Conservation (phyloP, 2,888 invertebrate genomes). For the Pristionchus entomophagus region DNA sequence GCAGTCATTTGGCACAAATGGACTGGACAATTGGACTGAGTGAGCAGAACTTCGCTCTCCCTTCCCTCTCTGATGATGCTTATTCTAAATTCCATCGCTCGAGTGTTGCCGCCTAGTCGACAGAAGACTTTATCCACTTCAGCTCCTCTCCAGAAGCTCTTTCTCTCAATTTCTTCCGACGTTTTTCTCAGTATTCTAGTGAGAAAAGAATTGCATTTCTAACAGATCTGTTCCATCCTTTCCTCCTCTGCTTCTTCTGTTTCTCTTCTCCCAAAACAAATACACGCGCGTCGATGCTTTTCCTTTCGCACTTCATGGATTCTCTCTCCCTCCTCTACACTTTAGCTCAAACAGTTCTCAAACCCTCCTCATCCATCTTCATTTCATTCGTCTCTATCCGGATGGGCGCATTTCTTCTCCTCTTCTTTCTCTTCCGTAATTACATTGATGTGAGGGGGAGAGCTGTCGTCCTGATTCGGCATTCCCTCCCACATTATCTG, state of each 20-base stretch:
- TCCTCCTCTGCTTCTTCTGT: not conserved
- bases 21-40: too few species aligned
- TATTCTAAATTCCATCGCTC: constrained; percentile 28
- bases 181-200: not conserved
- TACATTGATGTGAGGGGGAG: constrained; percentile 25
- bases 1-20: too few species aligned
- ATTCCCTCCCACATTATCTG: constrained; percentile 18
- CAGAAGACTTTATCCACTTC: constrained; percentile 28
- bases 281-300: constrained; percentile 21
- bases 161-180: not conserved
- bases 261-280: constrained; percentile 31
- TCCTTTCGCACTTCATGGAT: not conserved
- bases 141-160: not conserved
- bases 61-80: constrained; percentile 24
- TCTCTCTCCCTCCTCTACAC: not conserved
- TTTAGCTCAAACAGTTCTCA: constrained; percentile 27
- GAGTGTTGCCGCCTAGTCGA: constrained; percentile 37
- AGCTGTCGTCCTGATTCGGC: constrained; percentile 1
- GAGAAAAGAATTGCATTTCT: not conserved
- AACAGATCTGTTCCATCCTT: not conserved
- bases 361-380: constrained; percentile 40
- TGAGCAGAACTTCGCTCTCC: not conserved
- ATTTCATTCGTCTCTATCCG: not conserved
- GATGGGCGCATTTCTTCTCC: not conserved
- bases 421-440: constrained; percentile 29